Evolutionary conservation across 2,888 invertebrate genomes (phyloP), one percentile per base, ranked within the genome.

Genomic region (Endotricha flammealis): DNA sequence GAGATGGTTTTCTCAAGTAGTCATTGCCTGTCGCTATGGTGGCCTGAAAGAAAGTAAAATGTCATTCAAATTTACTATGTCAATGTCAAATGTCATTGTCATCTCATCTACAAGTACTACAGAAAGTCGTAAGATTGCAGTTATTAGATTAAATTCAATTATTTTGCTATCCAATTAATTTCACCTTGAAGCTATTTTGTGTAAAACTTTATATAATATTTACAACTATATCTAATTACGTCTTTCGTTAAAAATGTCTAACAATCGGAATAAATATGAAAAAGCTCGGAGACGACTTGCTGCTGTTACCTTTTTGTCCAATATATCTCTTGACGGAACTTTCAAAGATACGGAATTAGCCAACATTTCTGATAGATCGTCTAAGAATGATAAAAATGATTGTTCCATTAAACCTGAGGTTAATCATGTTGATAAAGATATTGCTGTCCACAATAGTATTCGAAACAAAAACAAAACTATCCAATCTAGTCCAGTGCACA

Each of bases 321-420:
- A 97, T 85, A 98, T 98, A 71, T 96, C 97, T 46, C 88, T 98
- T 46, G 97, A 97, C 88, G 97, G 97, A 50, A 93, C 93, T 56
- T 92, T 94, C 77, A 91, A 90, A 68, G 93, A 93, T 71, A 91
- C 91, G 42, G 90, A 75, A 47, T 44, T 74, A 40, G 53, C 61
- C 36, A 67, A 72, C 41, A 48, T 67, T 45, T 49, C 57, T 22
- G 70, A 71, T 50, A 70, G 71, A 44, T 41, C 60, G 20, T 43
- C 51, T 10, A 71, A 62, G 44, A 51, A 46, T 50, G 78, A 78
- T 46, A 70, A 62, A 57, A 53, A 51, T 39, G 66, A 75, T 49
- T 50, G 44, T 17, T 53, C 39, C 3, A 38, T 50, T n/a, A 72
- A 67, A 52, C 33, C 50, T 11, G 49, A 55, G 38, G 66, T 68